These are phyloP conservation scores for Plemyria rubiginata DNA, from an alignment of 2,888 invertebrate genomes.

Conservation along the genomic window DNA sequence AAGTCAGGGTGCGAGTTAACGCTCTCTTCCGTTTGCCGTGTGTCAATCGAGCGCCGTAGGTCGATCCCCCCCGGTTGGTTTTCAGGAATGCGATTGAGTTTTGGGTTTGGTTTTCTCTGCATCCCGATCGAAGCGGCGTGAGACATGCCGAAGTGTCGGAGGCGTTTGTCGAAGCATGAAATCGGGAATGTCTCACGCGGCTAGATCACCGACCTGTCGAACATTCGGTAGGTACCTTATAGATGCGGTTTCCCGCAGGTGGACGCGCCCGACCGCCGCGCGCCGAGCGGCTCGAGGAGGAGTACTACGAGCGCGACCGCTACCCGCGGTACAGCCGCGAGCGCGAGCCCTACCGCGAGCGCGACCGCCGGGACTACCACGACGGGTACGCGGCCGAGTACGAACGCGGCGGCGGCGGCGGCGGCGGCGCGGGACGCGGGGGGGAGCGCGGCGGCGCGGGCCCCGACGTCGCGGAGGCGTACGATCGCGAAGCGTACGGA, in stretches of 20 bases:
- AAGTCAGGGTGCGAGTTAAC: slow-evolving; percentile 61
- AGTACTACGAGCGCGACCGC: slow-evolving; percentile 73
- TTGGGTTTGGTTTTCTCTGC: slow-evolving; percentile 40
- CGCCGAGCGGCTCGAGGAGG: slow-evolving; percentile 84
- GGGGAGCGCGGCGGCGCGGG: slow-evolving; percentile 29
- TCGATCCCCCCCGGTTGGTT: slow-evolving; percentile 23
- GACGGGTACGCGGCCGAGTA: slow-evolving; percentile 53
- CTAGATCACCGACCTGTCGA: neutral
- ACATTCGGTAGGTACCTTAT: neutral
- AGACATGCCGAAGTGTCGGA: slow-evolving; percentile 5
- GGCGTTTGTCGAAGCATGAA: slow-evolving; percentile 2
- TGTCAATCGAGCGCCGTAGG: slow-evolving; percentile 25
- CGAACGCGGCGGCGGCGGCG: slow-evolving; percentile 49
- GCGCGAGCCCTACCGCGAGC: slow-evolving; percentile 55
- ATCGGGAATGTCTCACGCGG: slow-evolving; percentile 16
- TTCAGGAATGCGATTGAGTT: slow-evolving; percentile 39
- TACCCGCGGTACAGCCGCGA: slow-evolving; percentile 61
- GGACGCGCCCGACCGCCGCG: slow-evolving; percentile 79
- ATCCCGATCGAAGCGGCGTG: slow-evolving; percentile 26
- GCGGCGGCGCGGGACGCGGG: slow-evolving; percentile 38
- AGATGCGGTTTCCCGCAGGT: slow-evolving; percentile 50
- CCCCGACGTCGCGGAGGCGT: slow-evolving; percentile 53
- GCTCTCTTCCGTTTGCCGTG: slow-evolving; percentile 45
- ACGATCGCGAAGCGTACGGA: slow-evolving; percentile 63
- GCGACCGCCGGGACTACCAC: slow-evolving; percentile 59